Evolutionary conservation across 2,888 invertebrate species (phyloP), one percentile per base, ranked within the genome.

Genomic region (Actias luna): DNA sequence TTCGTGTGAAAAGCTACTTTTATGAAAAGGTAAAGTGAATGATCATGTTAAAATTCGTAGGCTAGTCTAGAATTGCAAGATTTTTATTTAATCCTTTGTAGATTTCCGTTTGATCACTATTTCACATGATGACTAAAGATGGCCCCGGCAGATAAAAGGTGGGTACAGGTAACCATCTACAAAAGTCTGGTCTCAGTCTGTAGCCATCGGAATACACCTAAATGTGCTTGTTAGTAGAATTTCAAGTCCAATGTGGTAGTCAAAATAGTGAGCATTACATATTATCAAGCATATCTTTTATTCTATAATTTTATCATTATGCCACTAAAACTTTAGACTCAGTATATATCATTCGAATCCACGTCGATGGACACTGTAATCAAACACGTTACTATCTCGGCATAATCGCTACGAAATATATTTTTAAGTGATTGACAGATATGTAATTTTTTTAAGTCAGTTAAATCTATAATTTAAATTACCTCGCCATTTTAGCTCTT

Each of bases 401-500:
- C 16, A 36, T 8, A 12, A 36, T 12, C 14, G 5, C 10, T n/a
- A n/a, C n/a, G n/a, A n/a, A n/a, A n/a, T n/a, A n/a, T 7, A 33
- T 33, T 7, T 42, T 18, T 42, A 18, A 42, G 18, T 4, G 3
- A 42, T 42, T 42, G 18, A 18, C 18, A 18, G 8, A 42, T 42
- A 2, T 16, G 12, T 36, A 42, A n/a, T n/a, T n/a, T n/a, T n/a
- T n/a, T n/a, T n/a, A n/a, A n/a, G n/a, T n/a, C n/a, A n/a, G n/a
- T n/a, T n/a, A n/a, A 46, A 46, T 22, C 18, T 5, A 1, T 10
- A 22, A 18, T 18, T 14, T 25, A 64, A 72, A 73, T 82, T 76
- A 92, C 93, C 93, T 90, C 14, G 97, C 97, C 77, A 97, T 83
- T 84, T 97, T 97, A 2, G 97, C 97, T 76, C 97, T 93, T 76